Evolutionary conservation across 2,113 vertebrate species (phyloP), one percentile per base, ranked within the genome.

Genomic region (Anas platyrhynchos): DNA sequence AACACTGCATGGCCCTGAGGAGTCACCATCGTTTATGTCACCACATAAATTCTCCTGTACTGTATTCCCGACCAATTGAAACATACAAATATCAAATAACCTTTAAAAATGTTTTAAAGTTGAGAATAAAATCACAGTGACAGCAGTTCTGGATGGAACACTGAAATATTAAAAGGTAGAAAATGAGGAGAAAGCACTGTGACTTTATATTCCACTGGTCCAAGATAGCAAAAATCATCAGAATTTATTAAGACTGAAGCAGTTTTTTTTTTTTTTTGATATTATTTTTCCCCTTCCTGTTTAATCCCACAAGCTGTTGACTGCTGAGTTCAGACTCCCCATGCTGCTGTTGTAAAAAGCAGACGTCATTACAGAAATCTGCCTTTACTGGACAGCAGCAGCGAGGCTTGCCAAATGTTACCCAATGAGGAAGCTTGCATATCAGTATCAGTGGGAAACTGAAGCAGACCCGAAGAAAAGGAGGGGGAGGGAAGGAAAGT

Each of bases 231-330:
- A 90, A 94, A 94, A 66, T 55, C 7, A 12, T 34, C 2, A 3
- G 34, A 41, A 4, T 13, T 7, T 62, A 38, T 55, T 71, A 62
- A 92, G 65, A 34, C 48, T 44, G 62, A 74, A 90, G 80, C 29
- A 82, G 61, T 4, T 46, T 46, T 8, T 46, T 18, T 18, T 18
- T 46, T 1, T 34, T 65, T 27, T 71, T 52, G 8, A 66, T 31
- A 41, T 29, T 88, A 26, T 86, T 92, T 91, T 82, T 72, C 18
- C 41, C 73, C 69, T 94, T 96, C 73, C 92, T 96, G 66, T 91
- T 90, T 71, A 88, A 79, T 91, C 74, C 44, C 75, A 41, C 29
- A 61, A 63, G 69, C 52, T 77, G 32, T 9, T 26, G 59, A 26
- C 54, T 68, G 54, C 56, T 66, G 62, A 65, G 17, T 86, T 62